Percentiles rank a stretch among this genome's conserved stretches.
Evolutionary conservation across 2,797 vertebrate genomes (phyloP).

Genomic region (Podargus strigoides): DNA sequence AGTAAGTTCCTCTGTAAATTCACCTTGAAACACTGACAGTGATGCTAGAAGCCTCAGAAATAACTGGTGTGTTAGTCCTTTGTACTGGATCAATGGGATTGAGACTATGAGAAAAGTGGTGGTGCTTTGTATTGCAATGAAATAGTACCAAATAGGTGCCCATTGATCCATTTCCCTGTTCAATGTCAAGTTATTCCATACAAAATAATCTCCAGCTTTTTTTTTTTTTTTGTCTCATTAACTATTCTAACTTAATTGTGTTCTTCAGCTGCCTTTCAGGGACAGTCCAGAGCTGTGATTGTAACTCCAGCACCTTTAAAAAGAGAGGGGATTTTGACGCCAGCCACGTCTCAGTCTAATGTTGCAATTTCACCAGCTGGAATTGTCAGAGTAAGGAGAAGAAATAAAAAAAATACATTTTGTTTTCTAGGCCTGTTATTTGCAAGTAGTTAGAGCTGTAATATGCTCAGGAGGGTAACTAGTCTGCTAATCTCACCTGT

Average conservation of each 20-base stretch:
- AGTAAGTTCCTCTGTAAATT: background rate
- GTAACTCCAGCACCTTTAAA: constrained; percentile 86
- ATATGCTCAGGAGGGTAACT: background rate
- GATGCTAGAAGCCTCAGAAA: background rate
- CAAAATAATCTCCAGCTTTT: background rate
- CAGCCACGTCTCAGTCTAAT: constrained; percentile 75
- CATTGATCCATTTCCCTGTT: background rate
- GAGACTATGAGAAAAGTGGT: background rate
- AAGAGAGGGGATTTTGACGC: constrained; percentile 81
- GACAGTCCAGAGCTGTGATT: constrained; percentile 84
- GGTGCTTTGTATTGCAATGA: background rate
- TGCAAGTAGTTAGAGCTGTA: background rate
- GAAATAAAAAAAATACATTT: background rate
- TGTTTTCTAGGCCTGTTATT: constrained; percentile 26
- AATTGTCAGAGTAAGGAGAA: constrained; percentile 81
- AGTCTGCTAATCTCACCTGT: background rate
- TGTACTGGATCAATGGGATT: background rate
- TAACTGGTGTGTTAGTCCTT: background rate
- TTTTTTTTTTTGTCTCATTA: background rate
- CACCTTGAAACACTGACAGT: background rate
- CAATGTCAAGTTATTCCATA: background rate
- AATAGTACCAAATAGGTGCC: background rate
- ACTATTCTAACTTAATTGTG: constrained; percentile 26
- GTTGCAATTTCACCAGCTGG: constrained; percentile 85
- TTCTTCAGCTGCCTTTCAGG: constrained; percentile 81